phyloP scores from a whole-genome alignment of 2,888 invertebrate genomes.

The Aplocera efformata region DNA sequence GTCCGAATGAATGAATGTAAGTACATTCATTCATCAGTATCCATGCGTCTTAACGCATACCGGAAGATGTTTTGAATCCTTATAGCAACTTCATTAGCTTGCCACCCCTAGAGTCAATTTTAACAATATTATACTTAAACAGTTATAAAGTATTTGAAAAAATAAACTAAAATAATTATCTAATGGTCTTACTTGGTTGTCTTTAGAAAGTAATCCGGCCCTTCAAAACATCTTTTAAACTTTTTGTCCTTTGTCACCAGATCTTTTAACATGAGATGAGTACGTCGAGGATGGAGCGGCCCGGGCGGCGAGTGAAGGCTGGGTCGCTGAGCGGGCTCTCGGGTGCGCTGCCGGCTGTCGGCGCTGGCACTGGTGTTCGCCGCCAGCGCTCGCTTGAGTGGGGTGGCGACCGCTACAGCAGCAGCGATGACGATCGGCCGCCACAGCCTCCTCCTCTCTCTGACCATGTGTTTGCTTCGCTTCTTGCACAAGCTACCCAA shows the following conservation, averaged over 20 bases:
- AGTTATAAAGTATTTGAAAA: too few species aligned
- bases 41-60: too few species aligned
- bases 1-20: too few species aligned
- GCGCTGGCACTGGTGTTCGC: conserved; percentile 54
- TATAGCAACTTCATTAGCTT: too few species aligned
- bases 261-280: conserved; percentile 62
- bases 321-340: conserved; percentile 70
- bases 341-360: conserved; percentile 53
- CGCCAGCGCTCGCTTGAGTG: conserved; percentile 81
- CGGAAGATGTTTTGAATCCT: too few species aligned
- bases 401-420: conserved; percentile 80
- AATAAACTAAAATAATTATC: too few species aligned
- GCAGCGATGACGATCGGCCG: conserved; percentile 76
- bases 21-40: too few species aligned
- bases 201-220: too few species aligned
- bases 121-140: too few species aligned
- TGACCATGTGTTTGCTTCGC: conserved; percentile 75
- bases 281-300: conserved; percentile 64
- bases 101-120: too few species aligned
- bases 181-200: too few species aligned
- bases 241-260: conserved; percentile 42
- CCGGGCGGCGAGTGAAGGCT: conserved; percentile 67
- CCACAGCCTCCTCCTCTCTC: conserved; percentile 73
- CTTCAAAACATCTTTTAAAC: too few species aligned
- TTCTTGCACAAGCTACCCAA: conserved; percentile 76